Evolutionary conservation across 2,888 invertebrate species (phyloP), one percentile per base, ranked within the genome.

Genomic region (Drosophila mercatorum): DNA sequence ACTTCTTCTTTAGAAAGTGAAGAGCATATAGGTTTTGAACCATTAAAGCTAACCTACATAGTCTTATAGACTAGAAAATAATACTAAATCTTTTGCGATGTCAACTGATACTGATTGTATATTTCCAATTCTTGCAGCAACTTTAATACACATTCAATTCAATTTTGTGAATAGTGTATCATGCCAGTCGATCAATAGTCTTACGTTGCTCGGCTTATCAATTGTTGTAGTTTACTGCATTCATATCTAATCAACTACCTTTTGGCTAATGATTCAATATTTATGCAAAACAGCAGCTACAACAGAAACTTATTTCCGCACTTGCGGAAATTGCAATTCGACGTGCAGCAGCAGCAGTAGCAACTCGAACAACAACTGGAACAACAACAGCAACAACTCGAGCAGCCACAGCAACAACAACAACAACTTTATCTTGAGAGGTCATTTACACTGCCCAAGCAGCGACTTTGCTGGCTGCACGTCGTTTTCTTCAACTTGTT

Each of bases 361-460:
- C 63, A 71, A 72, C 51, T 56, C 22, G 36, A 34, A 51, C 44
- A 53, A 56, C 65, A 71, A 72, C 76, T 47, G 8, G 47, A 70
- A 89, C 90, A 89, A 83, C 80, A 47, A 31, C 22, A 56, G 47
- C 41, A 22, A 26, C 52, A 46, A 51, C 41, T 47, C 63, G 60
- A 71, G 68, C 76, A 70, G 87, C 90, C 83, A 80, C 80, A 43
- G 51, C 43, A 51, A 58, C 65, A 71, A 72, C 76, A 70, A 79
- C 90, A 90, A 86, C 79, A 17, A 86, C 79, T 91, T 90, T 89
- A 91, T 91, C 91, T 90, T 68, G 75, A 91, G 87, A 90, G 89
- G 90, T 89, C 89, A 84, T 89, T 89, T 90, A 91, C 91, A 89
- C 86, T 82, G 70, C 59, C 76, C 69, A 71, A 71, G 52, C 61